Percentiles rank a stretch among this genome's conserved stretches.
Evolutionary conservation across 2,888 invertebrate species (phyloP).

Genomic region (Dorcus hopei): DNA sequence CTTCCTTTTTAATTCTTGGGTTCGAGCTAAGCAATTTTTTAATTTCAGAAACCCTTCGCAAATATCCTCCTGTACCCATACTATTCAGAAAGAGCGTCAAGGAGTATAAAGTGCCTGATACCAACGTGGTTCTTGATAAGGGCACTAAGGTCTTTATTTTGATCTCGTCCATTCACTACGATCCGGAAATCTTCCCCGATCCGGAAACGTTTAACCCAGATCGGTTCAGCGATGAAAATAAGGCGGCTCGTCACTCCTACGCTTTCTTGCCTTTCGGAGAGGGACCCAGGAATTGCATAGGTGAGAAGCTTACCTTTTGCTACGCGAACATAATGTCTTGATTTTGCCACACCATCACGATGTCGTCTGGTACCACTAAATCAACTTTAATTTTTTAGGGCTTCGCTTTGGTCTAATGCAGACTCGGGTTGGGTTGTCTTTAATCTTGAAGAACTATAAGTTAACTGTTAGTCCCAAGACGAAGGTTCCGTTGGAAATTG

Average conservation of each 20-base stretch:
- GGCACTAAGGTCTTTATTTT: conserved; percentile 32
- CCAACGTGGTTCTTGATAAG: conserved; percentile 25
- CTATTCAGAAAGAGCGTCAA: conserved; percentile 32
- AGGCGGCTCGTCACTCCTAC: conserved; percentile 24
- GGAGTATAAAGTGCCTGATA: conserved; percentile 30
- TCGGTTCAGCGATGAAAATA: conserved; percentile 35
- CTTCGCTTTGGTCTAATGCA: conserved; percentile 31
- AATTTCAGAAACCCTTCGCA: conserved; percentile 41
- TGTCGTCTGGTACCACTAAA: conserved; percentile 8
- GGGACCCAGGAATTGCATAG: conserved; percentile 23
- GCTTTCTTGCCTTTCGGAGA: conserved; percentile 35
- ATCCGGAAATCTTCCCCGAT: conserved; percentile 37
- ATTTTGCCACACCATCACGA: not conserved
- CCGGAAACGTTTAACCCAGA: conserved; percentile 43
- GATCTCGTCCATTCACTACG: conserved; percentile 36
- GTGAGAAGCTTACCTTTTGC: conserved; percentile 6
- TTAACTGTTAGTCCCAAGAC: conserved; percentile 24
- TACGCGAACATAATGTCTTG: not conserved
- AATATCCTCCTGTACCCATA: conserved; percentile 38
- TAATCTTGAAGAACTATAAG: conserved; percentile 23
- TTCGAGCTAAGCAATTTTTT: not conserved
- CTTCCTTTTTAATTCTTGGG: not conserved
- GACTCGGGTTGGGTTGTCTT: conserved; percentile 25
- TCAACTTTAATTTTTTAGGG: conserved; percentile 18
- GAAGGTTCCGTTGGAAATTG: conserved; percentile 16